Evolutionary conservation across 2,888 invertebrate genomes (phyloP).

Genomic region (Peribatodes rhomboidaria): DNA sequence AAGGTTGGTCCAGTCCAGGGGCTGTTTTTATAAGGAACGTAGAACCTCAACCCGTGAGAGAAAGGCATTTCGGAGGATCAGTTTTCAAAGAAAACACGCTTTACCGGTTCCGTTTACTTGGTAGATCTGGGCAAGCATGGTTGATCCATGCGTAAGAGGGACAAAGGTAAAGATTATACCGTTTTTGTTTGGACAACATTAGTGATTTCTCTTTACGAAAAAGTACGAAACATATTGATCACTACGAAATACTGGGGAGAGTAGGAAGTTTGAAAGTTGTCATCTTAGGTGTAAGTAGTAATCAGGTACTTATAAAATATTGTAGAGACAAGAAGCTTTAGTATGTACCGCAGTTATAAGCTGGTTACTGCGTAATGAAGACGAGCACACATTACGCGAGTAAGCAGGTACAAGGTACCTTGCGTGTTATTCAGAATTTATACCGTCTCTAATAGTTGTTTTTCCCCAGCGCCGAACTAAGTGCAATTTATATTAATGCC

Average conservation of each 20-base stretch:
- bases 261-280: background rate
- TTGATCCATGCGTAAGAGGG: constrained; percentile 56
- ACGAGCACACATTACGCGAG: constrained; percentile 43
- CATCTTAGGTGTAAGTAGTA: background rate
- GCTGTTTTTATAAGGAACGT: constrained; percentile 56
- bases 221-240: background rate
- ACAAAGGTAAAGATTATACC: constrained; percentile 56
- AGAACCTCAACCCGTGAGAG: constrained; percentile 56
- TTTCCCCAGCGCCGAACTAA: constrained; percentile 70
- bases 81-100: constrained; percentile 73
- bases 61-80: constrained; percentile 62
- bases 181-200: constrained; percentile 53
- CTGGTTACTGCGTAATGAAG: constrained; percentile 39
- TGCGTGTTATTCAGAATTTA: constrained; percentile 19
- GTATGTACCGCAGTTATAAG: constrained; percentile 30
- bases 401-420: constrained; percentile 43
- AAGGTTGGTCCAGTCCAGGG: constrained; percentile 31
- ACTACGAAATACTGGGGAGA: background rate
- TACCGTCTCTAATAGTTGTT: constrained; percentile 67
- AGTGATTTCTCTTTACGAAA: constrained; percentile 20
- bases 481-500: constrained; percentile 84
- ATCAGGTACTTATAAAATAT: no score
- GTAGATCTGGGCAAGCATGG: constrained; percentile 51
- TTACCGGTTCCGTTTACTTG: constrained; percentile 60
- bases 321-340: background rate